These are phyloP conservation scores for Apis dorsata DNA, from an alignment of 1,140 invertebrate species.

Conservation along the genomic window DNA sequence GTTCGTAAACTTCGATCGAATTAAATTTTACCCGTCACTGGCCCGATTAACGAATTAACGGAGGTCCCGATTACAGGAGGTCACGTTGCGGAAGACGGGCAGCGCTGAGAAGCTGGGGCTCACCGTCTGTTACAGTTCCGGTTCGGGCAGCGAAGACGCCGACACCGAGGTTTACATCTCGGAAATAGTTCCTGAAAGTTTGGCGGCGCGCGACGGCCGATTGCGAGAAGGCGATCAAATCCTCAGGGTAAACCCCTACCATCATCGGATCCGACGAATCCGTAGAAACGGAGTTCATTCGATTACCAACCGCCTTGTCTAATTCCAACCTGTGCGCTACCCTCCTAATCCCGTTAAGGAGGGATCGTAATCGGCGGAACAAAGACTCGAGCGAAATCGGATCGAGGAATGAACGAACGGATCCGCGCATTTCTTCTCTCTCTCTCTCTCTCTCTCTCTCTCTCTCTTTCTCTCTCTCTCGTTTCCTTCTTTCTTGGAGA, in stretches of 20 bases:
- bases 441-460: background rate
- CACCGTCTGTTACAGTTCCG: conserved; percentile 85
- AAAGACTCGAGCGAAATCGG: conserved; percentile 41
- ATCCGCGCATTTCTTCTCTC: conserved; percentile 13
- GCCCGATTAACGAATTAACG: too few species aligned
- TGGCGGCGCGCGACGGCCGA: conserved; percentile 85
- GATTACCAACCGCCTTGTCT: conserved; percentile 14
- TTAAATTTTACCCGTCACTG: too few species aligned
- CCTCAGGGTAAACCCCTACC: conserved; percentile 79
- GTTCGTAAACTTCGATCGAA: too few species aligned
- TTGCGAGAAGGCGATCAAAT: conserved; percentile 88
- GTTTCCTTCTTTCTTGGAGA: too few species aligned
- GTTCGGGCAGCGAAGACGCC: conserved; percentile 77
- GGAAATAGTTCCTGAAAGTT: conserved; percentile 85
- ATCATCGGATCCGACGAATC: background rate
- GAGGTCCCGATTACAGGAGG: conserved; percentile 82
- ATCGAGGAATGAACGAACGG: conserved; percentile 28
- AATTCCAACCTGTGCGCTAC: conserved; percentile 28
- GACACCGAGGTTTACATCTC: conserved; percentile 85
- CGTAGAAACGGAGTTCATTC: background rate
- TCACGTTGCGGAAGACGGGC: conserved; percentile 82
- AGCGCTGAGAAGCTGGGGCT: conserved; percentile 85
- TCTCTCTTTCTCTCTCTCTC: background rate
- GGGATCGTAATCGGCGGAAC: conserved; percentile 60
- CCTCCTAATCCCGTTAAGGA: conserved; percentile 59